A percentile compares a stretch with the other conserved stretches of the same genome.
These are phyloP conservation scores for Onthophagus sagittarius DNA, from an alignment of 2,888 invertebrate species.

Conservation along the genomic window DNA sequence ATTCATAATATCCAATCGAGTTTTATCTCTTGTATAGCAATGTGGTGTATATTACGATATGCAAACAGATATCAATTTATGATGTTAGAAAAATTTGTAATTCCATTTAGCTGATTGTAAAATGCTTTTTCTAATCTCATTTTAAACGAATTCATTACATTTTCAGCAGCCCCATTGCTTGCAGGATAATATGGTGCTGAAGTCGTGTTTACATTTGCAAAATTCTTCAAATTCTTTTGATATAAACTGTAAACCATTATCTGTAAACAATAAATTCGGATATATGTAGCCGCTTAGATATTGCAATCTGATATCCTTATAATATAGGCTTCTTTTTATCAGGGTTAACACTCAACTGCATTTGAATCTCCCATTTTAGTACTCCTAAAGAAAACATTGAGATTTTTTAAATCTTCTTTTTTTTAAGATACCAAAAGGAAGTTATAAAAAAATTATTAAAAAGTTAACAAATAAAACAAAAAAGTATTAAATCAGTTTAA, in stretches of 20 bases:
- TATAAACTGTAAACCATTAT: slow-evolving; percentile 27
- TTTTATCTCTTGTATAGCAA: not conserved
- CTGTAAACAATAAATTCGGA: slow-evolving; percentile 25
- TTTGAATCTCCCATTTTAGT: no score
- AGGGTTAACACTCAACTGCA: no score
- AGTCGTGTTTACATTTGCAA: slow-evolving; percentile 22
- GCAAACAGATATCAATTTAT: not conserved
- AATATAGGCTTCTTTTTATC: no score
- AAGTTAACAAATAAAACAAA: no score
- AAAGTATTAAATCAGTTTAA: no score
- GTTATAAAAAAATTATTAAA: no score
- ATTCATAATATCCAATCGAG: slow-evolving; percentile 4
- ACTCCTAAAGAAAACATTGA: no score
- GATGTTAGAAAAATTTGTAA: not conserved
- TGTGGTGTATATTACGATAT: not conserved
- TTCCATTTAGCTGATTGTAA: slow-evolving; percentile 12
- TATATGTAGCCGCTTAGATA: no score
- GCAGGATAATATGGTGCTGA: slow-evolving; percentile 27
- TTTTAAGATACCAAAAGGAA: no score
- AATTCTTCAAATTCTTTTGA: slow-evolving; percentile 25
- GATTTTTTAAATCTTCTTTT: no score
- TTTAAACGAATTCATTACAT: slow-evolving; percentile 27
- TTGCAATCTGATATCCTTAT: no score
- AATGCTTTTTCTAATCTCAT: slow-evolving; percentile 18
- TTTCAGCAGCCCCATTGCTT: slow-evolving; percentile 32